Conservation (phyloP, 2,888 invertebrate species). For the Nebria salina region DNA sequence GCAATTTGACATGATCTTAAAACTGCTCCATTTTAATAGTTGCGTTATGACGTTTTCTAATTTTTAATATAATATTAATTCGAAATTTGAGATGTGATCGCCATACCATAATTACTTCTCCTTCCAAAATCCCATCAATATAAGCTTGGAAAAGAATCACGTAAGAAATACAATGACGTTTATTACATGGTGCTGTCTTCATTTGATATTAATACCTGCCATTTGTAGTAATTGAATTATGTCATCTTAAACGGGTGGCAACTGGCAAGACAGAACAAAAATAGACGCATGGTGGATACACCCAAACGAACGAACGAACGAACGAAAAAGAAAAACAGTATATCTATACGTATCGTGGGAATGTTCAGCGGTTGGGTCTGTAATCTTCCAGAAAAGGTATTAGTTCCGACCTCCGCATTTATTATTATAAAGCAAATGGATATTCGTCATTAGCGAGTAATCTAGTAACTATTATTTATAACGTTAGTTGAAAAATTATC, state of each 20-base stretch:
- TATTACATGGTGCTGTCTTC: constrained; percentile 35
- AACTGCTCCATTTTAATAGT: no score
- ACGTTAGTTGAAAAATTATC: not conserved
- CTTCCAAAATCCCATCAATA: not conserved
- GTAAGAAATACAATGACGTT: constrained; percentile 30
- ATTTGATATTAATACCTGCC: constrained; percentile 42
- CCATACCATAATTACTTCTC: not conserved
- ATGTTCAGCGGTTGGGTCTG: constrained; percentile 15
- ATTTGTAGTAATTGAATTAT: constrained; percentile 46
- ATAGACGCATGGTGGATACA: constrained; percentile 15
- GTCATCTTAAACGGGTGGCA: constrained; percentile 30
- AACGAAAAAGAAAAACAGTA: constrained; percentile 20
- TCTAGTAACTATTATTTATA: constrained; percentile 44
- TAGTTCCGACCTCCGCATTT: not conserved
- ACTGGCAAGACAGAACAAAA: not conserved
- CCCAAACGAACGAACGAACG: not conserved
- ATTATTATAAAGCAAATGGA: constrained; percentile 40
- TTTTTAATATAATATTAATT: no score
- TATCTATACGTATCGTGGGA: constrained; percentile 26
- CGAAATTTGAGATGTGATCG: no score
- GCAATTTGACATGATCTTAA: no score
- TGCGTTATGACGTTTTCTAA: no score
- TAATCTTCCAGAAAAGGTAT: not conserved
- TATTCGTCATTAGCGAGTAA: constrained; percentile 44
- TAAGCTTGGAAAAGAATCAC: not conserved